Conservation (phyloP, 2,113 vertebrate genomes). For the Casuarius casuarius region DNA sequence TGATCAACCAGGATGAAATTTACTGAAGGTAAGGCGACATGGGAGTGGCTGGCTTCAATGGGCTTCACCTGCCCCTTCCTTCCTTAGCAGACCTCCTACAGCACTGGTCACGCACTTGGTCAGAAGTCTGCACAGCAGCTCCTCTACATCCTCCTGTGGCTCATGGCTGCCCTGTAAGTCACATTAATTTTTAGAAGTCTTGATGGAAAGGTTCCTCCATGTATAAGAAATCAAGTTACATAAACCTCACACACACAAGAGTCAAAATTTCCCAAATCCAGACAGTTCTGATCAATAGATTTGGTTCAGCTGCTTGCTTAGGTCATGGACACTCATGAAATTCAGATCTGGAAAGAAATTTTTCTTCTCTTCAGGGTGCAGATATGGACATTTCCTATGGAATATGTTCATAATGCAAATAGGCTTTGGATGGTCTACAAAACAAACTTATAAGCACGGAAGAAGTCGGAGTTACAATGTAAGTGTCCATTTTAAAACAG, state of each 20-base stretch:
- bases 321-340: background rate
- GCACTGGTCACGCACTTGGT: background rate
- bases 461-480: conserved; percentile 17
- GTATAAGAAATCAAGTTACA: background rate
- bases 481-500: conserved; percentile 39
- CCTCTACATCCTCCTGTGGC: background rate
- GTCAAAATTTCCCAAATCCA: background rate
- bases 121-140: background rate
- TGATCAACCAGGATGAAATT: background rate
- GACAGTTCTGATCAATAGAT: background rate
- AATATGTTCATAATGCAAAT: background rate
- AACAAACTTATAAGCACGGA: background rate
- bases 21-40: background rate
- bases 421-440: background rate
- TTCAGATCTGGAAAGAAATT: background rate
- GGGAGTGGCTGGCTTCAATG: background rate
- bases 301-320: background rate
- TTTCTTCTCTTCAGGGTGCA: background rate
- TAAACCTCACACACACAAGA: background rate
- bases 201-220: background rate
- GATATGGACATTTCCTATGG: background rate
- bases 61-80: background rate
- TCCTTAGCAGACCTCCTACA: background rate
- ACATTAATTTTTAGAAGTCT: background rate
- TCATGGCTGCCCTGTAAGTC: background rate